Base-by-base conservation (phyloP, 2,888 invertebrate species). In the Caenorhabditis macrosperma region DNA sequence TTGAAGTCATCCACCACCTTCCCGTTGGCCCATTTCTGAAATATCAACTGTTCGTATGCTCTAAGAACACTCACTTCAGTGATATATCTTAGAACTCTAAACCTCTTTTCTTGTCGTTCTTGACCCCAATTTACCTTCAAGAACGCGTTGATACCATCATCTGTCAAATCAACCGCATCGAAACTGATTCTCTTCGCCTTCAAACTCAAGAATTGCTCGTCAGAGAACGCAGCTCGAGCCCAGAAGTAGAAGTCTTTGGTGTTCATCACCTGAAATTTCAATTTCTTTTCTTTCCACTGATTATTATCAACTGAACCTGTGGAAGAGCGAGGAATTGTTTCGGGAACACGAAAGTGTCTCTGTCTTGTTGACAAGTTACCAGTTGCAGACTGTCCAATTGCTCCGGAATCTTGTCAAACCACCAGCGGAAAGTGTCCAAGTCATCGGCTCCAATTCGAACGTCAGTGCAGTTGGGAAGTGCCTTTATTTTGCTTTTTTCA, bases 131-230 rank as follows among this genome's bases (percentile, higher is more conserved):
- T 9, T 38, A 38, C 38, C 15, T 12, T 38, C 38, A 64, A 22
- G n/a, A 41, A 64, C 30, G 52, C 22, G 17, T 64, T 52, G 10
- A 64, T 33, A 1, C 38, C 57, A 9, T 57, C 57, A 12, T 57
- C 57, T 2, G 57, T 57, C 24, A 57, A 41, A 24, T 20, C 22
- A 0, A 57, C 38, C 12, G 38, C 12, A 10, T 57, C 24, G 41
- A 57, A 57, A 22, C 24, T 22, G 24, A 57, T 57, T 7, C 41
- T 20, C 15, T 24, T 38, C 10, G 57, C 57, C 12, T 38, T 35
- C 57, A 57, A 30, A 5, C 5, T 30, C 20, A 55, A 15, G 9
- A 55, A 57, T 20, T 57, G 57, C 15, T 57, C 41, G 20, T 57
- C 57, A 1, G 57, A 20, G 24, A 57, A 57, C 0, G 4, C 41